phyloP scores from a whole-genome alignment of 2,113 vertebrate genomes.

The Psammodynastes pulverulentus region DNA sequence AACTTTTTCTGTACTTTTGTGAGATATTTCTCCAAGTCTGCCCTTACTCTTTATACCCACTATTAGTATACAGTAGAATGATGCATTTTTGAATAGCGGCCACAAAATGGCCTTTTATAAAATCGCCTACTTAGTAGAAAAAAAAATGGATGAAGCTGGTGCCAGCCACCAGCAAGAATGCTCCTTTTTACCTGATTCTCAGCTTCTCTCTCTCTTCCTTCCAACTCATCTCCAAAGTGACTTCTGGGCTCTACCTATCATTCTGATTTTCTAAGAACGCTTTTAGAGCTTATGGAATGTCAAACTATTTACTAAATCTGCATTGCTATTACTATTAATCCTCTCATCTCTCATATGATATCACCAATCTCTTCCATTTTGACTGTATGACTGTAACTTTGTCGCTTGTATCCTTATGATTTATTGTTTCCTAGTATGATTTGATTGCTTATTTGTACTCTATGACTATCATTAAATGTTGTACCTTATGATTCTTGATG shows the following conservation, averaged over 20 bases:
- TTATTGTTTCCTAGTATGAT: too few species aligned
- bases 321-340: too few species aligned
- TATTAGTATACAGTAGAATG: neutral
- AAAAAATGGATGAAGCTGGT: neutral
- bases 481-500: too few species aligned
- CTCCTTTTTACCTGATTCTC: neutral
- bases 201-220: neutral
- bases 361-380: too few species aligned
- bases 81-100: neutral
- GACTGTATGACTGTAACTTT: too few species aligned
- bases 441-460: too few species aligned
- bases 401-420: too few species aligned
- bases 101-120: neutral
- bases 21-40: neutral
- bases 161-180: neutral
- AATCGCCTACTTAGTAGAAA: neutral
- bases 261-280: neutral
- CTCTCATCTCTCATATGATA: too few species aligned
- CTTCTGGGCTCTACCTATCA: neutral
- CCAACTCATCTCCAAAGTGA: neutral
- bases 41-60: neutral
- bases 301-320: too few species aligned
- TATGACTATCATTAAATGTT: too few species aligned
- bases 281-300: neutral
- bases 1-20: neutral